Conservation (phyloP, 1,140 invertebrate genomes). For the Drosophila kohkoa region DNA sequence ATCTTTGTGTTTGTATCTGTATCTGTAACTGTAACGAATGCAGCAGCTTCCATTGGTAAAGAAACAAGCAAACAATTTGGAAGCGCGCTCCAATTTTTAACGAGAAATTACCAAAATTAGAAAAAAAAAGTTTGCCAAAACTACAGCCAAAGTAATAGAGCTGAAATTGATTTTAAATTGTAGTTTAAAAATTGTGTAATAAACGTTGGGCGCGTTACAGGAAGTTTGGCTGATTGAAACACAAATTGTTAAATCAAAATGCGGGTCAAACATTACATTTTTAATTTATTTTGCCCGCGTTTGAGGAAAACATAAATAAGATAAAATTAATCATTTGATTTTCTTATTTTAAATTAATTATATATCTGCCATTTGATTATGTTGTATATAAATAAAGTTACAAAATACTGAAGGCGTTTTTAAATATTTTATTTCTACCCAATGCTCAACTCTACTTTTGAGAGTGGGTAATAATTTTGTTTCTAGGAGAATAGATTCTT, state of each 20-base stretch:
- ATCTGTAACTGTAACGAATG: conserved; percentile 43
- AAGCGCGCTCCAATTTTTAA: conserved; percentile 63
- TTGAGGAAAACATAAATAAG: background rate
- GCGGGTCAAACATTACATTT: background rate
- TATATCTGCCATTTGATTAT: no score
- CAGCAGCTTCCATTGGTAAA: conserved; percentile 62
- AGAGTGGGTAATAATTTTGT: no score
- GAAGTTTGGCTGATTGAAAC: background rate
- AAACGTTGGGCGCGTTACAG: conserved; percentile 7
- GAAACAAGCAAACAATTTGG: conserved; percentile 47
- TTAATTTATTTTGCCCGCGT: background rate
- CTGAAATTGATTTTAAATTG: conserved; percentile 71
- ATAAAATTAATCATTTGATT: background rate
- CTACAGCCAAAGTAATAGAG: conserved; percentile 61
- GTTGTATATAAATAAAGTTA: no score
- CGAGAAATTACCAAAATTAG: conserved; percentile 61
- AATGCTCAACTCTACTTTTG: no score
- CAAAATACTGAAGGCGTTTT: no score
- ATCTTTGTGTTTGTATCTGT: background rate
- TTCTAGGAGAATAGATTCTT: no score
- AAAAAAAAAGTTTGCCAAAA: conserved; percentile 60
- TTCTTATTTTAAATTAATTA: background rate
- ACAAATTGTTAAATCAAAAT: conserved; percentile 3
- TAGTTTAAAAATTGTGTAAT: conserved; percentile 52
- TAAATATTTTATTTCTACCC: no score